These are phyloP conservation scores for Seriola aureovittata DNA, from an alignment of 2,113 vertebrate genomes.

Conservation along the genomic window DNA sequence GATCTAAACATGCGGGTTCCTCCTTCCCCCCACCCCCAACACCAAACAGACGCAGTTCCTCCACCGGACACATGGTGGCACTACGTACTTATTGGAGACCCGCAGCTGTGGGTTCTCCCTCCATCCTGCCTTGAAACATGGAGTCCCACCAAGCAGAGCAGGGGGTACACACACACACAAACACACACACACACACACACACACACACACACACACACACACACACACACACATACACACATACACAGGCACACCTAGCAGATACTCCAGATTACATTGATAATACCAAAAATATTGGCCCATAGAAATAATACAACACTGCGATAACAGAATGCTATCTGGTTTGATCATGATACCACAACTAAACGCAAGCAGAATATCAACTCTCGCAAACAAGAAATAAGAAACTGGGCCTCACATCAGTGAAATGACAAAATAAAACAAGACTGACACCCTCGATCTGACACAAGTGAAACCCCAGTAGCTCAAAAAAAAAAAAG, in stretches of 20 bases:
- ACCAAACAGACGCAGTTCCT: slow-evolving; percentile 44
- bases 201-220: slow-evolving; percentile 57
- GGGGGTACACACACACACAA: slow-evolving; percentile 49
- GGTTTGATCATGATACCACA: slow-evolving; percentile 73
- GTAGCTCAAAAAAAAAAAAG: slow-evolving; percentile 20
- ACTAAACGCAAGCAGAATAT: slow-evolving; percentile 79
- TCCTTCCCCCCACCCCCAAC: not conserved
- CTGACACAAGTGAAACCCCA: slow-evolving; percentile 52
- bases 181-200: slow-evolving; percentile 57
- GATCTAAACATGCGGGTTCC: slow-evolving; percentile 13
- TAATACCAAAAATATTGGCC: slow-evolving; percentile 83
- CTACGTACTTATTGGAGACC: slow-evolving; percentile 76
- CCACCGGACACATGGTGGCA: slow-evolving; percentile 82
- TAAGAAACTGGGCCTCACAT: slow-evolving; percentile 69
- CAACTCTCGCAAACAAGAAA: slow-evolving; percentile 79
- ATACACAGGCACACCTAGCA: slow-evolving; percentile 64
- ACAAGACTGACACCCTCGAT: slow-evolving; percentile 44
- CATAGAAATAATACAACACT: slow-evolving; percentile 85
- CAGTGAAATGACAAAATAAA: slow-evolving; percentile 61
- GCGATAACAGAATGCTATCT: slow-evolving; percentile 77
- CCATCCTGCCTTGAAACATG: slow-evolving; percentile 64
- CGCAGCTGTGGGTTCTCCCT: slow-evolving; percentile 23
- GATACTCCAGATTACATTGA: slow-evolving; percentile 84
- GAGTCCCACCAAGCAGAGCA: slow-evolving; percentile 63
- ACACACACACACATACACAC: slow-evolving; percentile 46